phyloP scores from a whole-genome alignment of 2,113 vertebrate species.

The Chloebia gouldiae region DNA sequence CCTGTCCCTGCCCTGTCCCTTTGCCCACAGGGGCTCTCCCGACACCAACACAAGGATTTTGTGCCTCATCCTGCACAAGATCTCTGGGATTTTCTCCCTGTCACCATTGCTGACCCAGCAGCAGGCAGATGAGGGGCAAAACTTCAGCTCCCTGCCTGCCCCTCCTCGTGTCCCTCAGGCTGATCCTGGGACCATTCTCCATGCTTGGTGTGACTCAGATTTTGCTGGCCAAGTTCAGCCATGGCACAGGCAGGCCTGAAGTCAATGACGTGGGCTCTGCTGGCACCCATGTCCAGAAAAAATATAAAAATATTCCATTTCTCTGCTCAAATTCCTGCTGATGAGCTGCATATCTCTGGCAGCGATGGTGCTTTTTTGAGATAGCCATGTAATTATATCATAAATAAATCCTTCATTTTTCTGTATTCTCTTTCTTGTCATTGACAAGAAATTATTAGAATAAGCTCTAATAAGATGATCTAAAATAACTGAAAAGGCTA shows the following conservation, averaged over 20 bases:
- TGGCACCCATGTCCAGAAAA: not conserved
- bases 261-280: not conserved
- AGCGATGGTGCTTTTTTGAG: not conserved
- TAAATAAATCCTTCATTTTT: conserved; percentile 1
- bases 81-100: not conserved
- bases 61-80: not conserved
- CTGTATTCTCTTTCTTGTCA: not conserved
- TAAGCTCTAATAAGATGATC: not conserved
- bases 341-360: not conserved
- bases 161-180: rapidly evolving
- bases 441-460: conserved; percentile 16
- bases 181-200: not conserved
- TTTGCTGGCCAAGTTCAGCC: not conserved
- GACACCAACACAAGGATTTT: not conserved
- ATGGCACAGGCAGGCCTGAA: not conserved
- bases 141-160: not conserved
- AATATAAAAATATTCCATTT: not conserved
- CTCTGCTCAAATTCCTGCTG: not conserved
- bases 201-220: rapidly evolving
- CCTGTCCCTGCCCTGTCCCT: not conserved
- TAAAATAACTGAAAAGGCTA: conserved; percentile 27
- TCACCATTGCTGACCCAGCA: not conserved
- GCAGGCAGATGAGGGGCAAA: not conserved
- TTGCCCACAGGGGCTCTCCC: not conserved
- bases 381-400: not conserved